These are phyloP conservation scores for Temnothorax curvispinosus DNA, from an alignment of 1,140 invertebrate species.

Conservation along the genomic window DNA sequence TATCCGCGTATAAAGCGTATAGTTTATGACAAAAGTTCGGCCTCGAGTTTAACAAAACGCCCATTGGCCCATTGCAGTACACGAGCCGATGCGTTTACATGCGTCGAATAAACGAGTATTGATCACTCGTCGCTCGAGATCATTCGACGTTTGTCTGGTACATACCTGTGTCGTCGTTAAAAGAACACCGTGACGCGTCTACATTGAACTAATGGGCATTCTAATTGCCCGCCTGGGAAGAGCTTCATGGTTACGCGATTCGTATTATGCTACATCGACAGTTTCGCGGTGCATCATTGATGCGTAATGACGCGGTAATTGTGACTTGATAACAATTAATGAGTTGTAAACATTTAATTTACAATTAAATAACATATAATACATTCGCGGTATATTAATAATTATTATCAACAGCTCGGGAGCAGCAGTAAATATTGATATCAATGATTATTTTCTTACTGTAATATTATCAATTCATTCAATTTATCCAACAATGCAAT, in stretches of 20 bases:
- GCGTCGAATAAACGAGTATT: slow-evolving; percentile 69
- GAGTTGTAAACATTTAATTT: neutral
- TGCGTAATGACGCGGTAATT: neutral
- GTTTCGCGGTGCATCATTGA: neutral
- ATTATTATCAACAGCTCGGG: neutral
- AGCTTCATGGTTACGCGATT: neutral
- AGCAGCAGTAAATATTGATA: neutral
- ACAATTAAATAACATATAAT: neutral
- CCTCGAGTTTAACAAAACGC: slow-evolving; percentile 72
- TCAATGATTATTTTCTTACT: neutral
- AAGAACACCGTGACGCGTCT: slow-evolving; percentile 14
- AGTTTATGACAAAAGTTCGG: slow-evolving; percentile 77
- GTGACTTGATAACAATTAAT: neutral
- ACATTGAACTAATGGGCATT: slow-evolving; percentile 37
- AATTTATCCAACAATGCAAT: neutral
- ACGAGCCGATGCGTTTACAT: slow-evolving; percentile 66
- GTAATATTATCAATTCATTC: neutral
- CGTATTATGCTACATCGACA: neutral
- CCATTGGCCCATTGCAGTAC: slow-evolving; percentile 68
- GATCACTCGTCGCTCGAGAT: slow-evolving; percentile 55
- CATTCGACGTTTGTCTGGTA: slow-evolving; percentile 16
- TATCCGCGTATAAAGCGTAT: slow-evolving; percentile 75
- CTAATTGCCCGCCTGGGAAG: slow-evolving; percentile 25
- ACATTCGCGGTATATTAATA: neutral
- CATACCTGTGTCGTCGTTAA: neutral